Evolutionary conservation across 2,797 vertebrate species (phyloP), one percentile per base, ranked within the genome.

Genomic region (Arrhamphus sclerolepis): DNA sequence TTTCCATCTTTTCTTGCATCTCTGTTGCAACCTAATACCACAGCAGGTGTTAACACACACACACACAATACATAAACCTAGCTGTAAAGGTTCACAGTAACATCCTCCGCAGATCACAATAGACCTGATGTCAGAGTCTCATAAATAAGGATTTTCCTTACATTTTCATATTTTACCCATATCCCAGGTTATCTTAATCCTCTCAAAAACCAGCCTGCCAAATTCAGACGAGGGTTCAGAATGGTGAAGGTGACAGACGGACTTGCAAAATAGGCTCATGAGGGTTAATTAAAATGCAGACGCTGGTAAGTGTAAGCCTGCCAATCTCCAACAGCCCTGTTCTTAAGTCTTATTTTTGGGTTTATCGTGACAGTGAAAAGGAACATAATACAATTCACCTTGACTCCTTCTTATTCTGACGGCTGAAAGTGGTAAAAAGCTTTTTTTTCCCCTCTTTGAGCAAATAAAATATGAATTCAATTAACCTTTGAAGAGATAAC

Each of bases 241-340:
- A 56, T 39, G 47, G 59, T 57, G 22, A 40, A 53, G 54, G 56
- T 58, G 31, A 73, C 55, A 55, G 21, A 62, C 39, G 49, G 24
- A 21, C 18, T 0, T 57, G 46, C 22, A 58, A 56, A 24, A 49
- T 31, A 50, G 56, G 29, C 47, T 58, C 46, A 56, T 8, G 70
- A 49, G 52, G 40, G 72, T 75, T 66, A 53, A 79, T 77, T 78
- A 47, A 65, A 74, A 81, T 61, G 56, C 47, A 57, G n/a, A 52
- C 42, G 44, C 57, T 19, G 46, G 60, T 34, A 28, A 48, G 47
- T 18, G 3, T 56, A 62, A 66, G 63, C 42, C 26, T 62, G 68
- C 72, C 57, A 66, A 14, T 62, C 56, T 64, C 49, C 22, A 34
- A 39, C 48, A 61, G 56, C 19, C 13, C 54, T 10, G 67, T 41